Conservation (phyloP, 1,140 invertebrate species). For the Schlechtendalia chinensis region DNA sequence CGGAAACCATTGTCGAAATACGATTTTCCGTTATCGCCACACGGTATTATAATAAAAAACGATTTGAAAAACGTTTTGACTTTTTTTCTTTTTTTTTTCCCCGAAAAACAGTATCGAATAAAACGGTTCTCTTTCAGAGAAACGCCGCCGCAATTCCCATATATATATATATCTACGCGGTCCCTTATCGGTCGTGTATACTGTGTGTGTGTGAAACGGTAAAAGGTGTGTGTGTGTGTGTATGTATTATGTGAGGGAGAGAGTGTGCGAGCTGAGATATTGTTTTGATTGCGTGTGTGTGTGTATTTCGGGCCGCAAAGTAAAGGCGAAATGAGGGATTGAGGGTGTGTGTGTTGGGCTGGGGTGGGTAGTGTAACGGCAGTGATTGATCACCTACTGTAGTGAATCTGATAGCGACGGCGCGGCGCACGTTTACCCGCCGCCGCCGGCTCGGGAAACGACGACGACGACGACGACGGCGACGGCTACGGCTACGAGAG, state of each 20-base stretch:
- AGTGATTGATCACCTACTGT: conserved; percentile 42
- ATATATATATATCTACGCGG: not conserved
- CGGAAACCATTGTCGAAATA: no score
- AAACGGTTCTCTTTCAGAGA: not conserved
- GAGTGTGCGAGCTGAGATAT: conserved; percentile 20
- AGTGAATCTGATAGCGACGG: conserved; percentile 38
- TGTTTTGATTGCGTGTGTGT: conserved; percentile 29
- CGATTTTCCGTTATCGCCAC: no score
- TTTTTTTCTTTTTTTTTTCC: not conserved
- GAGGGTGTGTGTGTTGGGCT: no score
- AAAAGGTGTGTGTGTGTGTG: not conserved
- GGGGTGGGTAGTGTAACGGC: conserved; percentile 6
- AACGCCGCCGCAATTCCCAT: not conserved
- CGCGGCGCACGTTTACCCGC: not conserved
- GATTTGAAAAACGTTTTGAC: not conserved
- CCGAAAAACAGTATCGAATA: not conserved
- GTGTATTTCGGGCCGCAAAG: not conserved
- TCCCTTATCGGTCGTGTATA: conserved; percentile 25
- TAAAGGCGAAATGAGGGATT: not conserved
- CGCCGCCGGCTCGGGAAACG: not conserved
- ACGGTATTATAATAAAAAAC: no score
- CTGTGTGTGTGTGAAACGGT: not conserved
- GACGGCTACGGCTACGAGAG: not conserved
- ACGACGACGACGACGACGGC: not conserved
- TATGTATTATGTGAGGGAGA: no score